Conservation (phyloP, 2,888 invertebrate species). For the Athrips mouffetella region DNA sequence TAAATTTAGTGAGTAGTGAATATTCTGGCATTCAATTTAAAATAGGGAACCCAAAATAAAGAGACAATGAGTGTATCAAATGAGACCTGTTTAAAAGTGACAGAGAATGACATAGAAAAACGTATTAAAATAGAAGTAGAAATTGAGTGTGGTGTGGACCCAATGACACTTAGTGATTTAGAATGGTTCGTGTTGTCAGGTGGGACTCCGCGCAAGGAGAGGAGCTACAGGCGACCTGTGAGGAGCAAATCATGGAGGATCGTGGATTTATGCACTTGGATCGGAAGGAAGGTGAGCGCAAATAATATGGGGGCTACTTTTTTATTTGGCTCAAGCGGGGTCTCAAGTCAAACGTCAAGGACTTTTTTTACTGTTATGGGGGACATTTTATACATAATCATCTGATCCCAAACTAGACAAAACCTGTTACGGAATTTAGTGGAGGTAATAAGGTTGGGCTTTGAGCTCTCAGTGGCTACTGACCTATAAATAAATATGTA, state of each 20-base stretch:
- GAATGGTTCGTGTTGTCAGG: constrained; percentile 68
- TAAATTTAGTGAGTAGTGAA: no score
- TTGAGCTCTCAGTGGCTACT: no score
- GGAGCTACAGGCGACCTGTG: constrained; percentile 40
- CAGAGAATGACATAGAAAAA: background rate
- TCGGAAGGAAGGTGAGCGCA: constrained; percentile 60
- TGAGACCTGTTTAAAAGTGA: background rate
- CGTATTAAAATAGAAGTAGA: constrained; percentile 54
- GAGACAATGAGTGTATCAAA: background rate
- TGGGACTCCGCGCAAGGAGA: constrained; percentile 56
- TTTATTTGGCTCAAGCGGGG: no score
- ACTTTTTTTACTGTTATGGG: no score
- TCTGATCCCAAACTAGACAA: no score
- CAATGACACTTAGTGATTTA: constrained; percentile 48
- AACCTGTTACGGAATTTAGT: no score
- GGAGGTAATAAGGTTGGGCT: no score
- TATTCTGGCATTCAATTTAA: no score
- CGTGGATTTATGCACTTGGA: constrained; percentile 65
- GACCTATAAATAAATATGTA: no score
- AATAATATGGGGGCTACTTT: background rate
- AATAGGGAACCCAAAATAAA: no score
- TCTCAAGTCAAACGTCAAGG: no score
- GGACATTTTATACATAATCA: no score
- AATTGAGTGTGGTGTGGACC: constrained; percentile 53
- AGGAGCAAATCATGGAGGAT: constrained; percentile 56